Conservation (phyloP, 2,113 vertebrate genomes). For the Petrocephalus microphthalmus region DNA sequence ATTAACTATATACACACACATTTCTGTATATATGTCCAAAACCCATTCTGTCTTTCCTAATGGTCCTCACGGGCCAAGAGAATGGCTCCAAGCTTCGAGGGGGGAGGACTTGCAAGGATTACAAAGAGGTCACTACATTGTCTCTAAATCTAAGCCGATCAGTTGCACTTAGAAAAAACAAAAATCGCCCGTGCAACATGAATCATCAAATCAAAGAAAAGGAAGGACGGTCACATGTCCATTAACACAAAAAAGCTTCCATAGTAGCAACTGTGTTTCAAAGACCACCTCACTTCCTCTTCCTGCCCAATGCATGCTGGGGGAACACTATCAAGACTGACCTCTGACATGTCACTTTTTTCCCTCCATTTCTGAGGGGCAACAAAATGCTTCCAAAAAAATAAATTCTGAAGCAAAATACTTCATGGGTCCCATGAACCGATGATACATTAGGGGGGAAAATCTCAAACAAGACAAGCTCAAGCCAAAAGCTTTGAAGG, state of each 20-base stretch:
- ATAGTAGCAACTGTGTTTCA: constrained; percentile 12
- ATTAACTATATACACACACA: constrained; percentile 17
- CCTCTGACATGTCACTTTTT: constrained; percentile 44
- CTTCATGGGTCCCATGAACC: constrained; percentile 14
- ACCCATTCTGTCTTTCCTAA: constrained; percentile 49
- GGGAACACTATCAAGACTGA: constrained; percentile 38
- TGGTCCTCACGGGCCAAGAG: constrained; percentile 44
- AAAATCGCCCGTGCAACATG: constrained; percentile 53
- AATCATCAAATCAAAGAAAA: constrained; percentile 45
- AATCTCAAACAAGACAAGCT: constrained; percentile 14
- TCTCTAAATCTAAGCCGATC: constrained; percentile 53
- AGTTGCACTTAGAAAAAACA: constrained; percentile 62
- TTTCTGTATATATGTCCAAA: constrained; percentile 28
- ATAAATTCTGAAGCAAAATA: background rate
- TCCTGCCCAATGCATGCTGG: constrained; percentile 38
- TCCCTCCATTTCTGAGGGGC: background rate
- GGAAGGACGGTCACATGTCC: constrained; percentile 38
- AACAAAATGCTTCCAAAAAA: constrained; percentile 9
- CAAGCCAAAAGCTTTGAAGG: constrained; percentile 7
- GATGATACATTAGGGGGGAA: background rate
- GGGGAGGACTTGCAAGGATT: constrained; percentile 22
- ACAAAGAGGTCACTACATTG: constrained; percentile 57
- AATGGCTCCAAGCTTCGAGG: constrained; percentile 12
- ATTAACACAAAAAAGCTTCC: constrained; percentile 45
- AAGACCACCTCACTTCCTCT: constrained; percentile 42